phyloP scores from a whole-genome alignment of 2,113 vertebrate species.

The Hyaena hyaena region DNA sequence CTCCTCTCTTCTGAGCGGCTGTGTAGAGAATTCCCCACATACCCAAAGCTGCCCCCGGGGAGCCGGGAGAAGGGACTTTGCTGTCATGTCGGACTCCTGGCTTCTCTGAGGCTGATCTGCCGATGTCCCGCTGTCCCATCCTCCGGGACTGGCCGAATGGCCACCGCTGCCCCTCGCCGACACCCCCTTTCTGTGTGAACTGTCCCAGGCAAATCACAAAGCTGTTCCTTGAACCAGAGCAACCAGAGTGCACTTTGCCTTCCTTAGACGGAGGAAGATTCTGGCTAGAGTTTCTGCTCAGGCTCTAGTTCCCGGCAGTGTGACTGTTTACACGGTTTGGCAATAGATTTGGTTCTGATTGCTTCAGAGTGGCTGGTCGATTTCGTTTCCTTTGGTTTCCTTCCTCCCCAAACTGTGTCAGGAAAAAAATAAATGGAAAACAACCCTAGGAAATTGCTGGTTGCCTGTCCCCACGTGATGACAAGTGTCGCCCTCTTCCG shows the following conservation, averaged over 20 bases:
- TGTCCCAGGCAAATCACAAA: constrained; percentile 19
- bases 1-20: constrained; percentile 24
- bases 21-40: not conserved
- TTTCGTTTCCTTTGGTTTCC: constrained; percentile 74
- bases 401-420: constrained; percentile 60
- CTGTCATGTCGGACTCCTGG: not conserved
- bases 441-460: constrained; percentile 70
- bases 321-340: constrained; percentile 81
- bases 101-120: constrained; percentile 54
- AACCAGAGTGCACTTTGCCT: constrained; percentile 79
- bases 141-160: constrained; percentile 18
- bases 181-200: constrained; percentile 54
- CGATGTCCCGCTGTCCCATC: not conserved
- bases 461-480: constrained; percentile 79
- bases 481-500: constrained; percentile 81
- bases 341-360: constrained; percentile 80
- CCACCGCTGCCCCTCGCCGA: accelerated
- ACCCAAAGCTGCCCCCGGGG: constrained; percentile 56
- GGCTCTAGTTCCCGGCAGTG: constrained; percentile 80
- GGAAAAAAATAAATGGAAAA: constrained; percentile 65
- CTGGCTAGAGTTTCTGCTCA: constrained; percentile 67
- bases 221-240: constrained; percentile 59
- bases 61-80: not conserved
- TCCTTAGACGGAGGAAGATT: constrained; percentile 79
- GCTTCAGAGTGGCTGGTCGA: constrained; percentile 82